Base-by-base conservation (phyloP, 2,113 vertebrate species). In the Syrmaticus mikado region DNA sequence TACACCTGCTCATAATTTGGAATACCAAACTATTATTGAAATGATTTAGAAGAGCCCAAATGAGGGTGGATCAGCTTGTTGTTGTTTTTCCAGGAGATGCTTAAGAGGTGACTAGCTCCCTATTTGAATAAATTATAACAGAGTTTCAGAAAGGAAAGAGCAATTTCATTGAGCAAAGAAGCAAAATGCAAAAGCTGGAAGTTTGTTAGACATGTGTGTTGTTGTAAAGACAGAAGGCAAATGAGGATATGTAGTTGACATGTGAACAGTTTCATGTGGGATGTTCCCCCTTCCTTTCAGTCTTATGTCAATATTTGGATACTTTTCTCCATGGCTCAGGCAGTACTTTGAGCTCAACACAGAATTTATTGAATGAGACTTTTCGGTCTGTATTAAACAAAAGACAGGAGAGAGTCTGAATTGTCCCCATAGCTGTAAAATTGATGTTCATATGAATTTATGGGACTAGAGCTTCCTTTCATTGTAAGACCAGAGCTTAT, bases 251-350 rank as follows among this genome's bases (percentile, higher is more conserved):
- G 14, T 25, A 75, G 73, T 48, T 46, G 86, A 32, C 27, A 77
- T n/a, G 32, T 82, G 34, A 90, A 53, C 20, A 55, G 48, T 87
- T 92, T 76, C 72, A 76, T 52, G 78, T 16, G 60, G 28, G 53
- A 52, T 89, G 38, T 79, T 92, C 58, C 67, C 62, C 81, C 53
- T 92, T 89, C 81, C 53, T 86, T 75, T 92, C 22, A 60, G 32
- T 67, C 61, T 66, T 88, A 77, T 10, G 46, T 81, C 93, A 96
- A n/a, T 80, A 77, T 82, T 85, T 93, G 66, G 61, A 38, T 79
- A 79, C 45, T 45, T 85, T 92, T 61, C 73, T 85, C 41, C 40
- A 48, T 40, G 53, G 48, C 53, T 92, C 74, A 78, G 57, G 82
- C 83, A 92, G 71, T 87, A 70, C 18, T 86, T 67, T 75, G 30